These are phyloP conservation scores for Micrasema longulum DNA, from an alignment of 1,140 invertebrate genomes.

Conservation along the genomic window DNA sequence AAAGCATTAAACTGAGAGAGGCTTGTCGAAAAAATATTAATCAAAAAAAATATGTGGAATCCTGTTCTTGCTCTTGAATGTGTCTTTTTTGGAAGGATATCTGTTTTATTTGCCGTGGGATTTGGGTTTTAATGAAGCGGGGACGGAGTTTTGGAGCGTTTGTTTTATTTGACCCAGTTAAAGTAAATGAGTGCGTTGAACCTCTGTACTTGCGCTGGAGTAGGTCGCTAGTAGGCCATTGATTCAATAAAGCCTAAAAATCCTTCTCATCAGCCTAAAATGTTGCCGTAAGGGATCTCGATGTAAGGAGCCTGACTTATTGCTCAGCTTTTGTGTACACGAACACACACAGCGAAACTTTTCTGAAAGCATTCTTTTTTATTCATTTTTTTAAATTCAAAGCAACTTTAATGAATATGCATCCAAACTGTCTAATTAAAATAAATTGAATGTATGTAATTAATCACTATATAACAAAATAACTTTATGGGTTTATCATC, in stretches of 20 bases:
- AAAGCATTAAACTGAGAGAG: background rate
- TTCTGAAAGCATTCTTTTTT: background rate
- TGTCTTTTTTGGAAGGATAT: background rate
- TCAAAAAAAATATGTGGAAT: too few relatives aligned
- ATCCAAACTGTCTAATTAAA: background rate
- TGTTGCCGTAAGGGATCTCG: slow-evolving; percentile 26
- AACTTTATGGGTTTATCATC: too few relatives aligned
- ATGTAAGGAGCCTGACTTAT: slow-evolving; percentile 22
- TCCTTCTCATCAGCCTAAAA: slow-evolving; percentile 33
- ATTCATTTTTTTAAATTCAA: too few relatives aligned
- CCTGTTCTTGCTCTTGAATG: too few relatives aligned
- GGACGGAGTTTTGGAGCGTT: slow-evolving; percentile 28
- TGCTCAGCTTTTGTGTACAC: slow-evolving; percentile 11
- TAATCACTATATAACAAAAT: too few relatives aligned
- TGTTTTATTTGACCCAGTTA: slow-evolving; percentile 49
- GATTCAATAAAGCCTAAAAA: slow-evolving; percentile 36
- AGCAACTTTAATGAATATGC: too few relatives aligned
- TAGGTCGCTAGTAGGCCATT: slow-evolving; percentile 6
- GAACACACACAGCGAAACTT: background rate
- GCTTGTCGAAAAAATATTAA: background rate
- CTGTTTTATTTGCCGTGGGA: slow-evolving; percentile 22
- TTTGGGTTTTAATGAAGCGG: slow-evolving; percentile 14
- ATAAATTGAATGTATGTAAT: too few relatives aligned
- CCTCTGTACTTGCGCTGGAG: slow-evolving; percentile 1
- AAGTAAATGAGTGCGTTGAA: slow-evolving; percentile 50